A percentile compares a stretch with the other conserved stretches of the same genome.
phyloP scores from a whole-genome alignment of 2,113 vertebrate species.

The Pygoscelis adeliae region DNA sequence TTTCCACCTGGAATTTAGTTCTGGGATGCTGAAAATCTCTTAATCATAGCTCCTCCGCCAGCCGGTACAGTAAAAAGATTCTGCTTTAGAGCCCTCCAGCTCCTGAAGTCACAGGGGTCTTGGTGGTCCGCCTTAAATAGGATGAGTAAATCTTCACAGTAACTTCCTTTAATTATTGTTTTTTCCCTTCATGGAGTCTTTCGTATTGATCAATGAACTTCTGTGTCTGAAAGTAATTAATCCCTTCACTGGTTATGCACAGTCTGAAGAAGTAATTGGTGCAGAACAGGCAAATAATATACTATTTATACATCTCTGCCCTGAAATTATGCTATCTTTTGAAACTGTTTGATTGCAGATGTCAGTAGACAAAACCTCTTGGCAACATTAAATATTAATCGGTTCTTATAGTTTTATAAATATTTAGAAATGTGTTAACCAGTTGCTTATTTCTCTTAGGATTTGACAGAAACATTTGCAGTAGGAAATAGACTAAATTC shows the following conservation, averaged over 20 bases:
- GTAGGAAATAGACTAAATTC: neutral
- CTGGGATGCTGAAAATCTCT: neutral
- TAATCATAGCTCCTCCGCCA: neutral
- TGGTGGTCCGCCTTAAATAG: neutral
- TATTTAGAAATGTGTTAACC: conserved; percentile 49
- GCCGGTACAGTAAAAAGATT: fast-evolving
- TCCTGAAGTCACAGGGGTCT: neutral
- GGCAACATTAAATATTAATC: conserved; percentile 61
- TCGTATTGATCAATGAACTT: neutral
- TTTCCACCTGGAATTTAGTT: neutral
- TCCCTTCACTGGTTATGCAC: neutral
- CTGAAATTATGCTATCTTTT: neutral
- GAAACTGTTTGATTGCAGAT: conserved; percentile 32
- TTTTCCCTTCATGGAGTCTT: neutral
- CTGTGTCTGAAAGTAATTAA: conserved; percentile 10
- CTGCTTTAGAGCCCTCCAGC: neutral
- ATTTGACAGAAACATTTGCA: conserved; percentile 2
- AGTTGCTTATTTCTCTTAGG: conserved; percentile 1
- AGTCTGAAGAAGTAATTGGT: conserved; percentile 30
- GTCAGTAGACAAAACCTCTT: conserved; percentile 59
- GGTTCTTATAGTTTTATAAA: conserved; percentile 22
- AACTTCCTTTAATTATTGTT: conserved; percentile 10
- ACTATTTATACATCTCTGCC: conserved; percentile 5
- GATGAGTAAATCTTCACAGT: neutral
- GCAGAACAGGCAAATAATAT: conserved; percentile 11